phyloP scores from a whole-genome alignment of 2,888 invertebrate genomes.

The Drosophila kuntzei region DNA sequence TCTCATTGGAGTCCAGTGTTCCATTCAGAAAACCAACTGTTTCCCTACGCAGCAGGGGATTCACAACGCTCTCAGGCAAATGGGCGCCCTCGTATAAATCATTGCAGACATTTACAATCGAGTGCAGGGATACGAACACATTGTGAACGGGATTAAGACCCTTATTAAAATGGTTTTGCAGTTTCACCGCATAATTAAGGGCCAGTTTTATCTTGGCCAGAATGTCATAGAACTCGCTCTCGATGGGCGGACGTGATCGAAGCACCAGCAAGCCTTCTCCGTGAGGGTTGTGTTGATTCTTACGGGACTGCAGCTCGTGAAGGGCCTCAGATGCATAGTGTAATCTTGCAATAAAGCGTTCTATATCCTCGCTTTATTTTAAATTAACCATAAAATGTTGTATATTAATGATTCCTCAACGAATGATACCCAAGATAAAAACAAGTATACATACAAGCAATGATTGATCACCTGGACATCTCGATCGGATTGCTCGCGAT shows the following conservation, averaged over 20 bases:
- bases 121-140: conserved; percentile 97
- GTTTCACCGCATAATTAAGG: conserved; percentile 96
- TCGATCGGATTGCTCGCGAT: conserved; percentile 96
- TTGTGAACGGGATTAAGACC: conserved; percentile 98
- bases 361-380: conserved; percentile 93
- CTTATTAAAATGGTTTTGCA: conserved; percentile 98
- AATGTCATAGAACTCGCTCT: conserved; percentile 98
- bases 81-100: conserved; percentile 93
- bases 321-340: conserved; percentile 98
- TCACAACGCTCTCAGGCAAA: conserved; percentile 93
- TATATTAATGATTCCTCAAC: background rate
- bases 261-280: conserved; percentile 97
- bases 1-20: conserved; percentile 97
- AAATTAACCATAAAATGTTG: background rate
- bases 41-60: conserved; percentile 95
- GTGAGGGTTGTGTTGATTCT: conserved; percentile 88
- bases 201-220: conserved; percentile 99
- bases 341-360: conserved; percentile 98
- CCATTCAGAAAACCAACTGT: conserved; percentile 96
- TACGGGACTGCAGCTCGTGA: conserved; percentile 94
- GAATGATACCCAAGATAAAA: background rate
- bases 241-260: conserved; percentile 97
- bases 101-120: conserved; percentile 98
- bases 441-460: conserved; percentile 88
- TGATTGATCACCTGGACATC: conserved; percentile 97